Evolutionary conservation across 1,140 invertebrate genomes (phyloP), one percentile per base, ranked within the genome.

Genomic region (Pachypeltis micranthus): DNA sequence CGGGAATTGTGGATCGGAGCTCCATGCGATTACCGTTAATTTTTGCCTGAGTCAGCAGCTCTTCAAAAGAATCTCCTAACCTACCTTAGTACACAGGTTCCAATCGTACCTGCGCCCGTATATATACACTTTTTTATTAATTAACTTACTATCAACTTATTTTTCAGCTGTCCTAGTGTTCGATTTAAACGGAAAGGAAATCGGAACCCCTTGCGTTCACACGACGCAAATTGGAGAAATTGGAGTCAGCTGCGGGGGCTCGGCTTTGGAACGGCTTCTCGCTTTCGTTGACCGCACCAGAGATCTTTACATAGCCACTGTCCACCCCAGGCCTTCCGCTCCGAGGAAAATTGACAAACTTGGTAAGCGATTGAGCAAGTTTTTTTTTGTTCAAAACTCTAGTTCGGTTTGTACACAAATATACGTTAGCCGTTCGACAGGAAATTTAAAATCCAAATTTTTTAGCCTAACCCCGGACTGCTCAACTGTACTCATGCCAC

Each of bases 201-300:
- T 91, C 73, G 81, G 81, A 21, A 82, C 82, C 67, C 79, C 72
- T 77, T 79, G 77, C 64, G 71, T 61, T 74, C 79, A 68, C 83
- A 83, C 69, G 23, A 76, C 81, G 68, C 82, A 85, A 12, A 80
- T 92, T 1, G 78, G 82, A 21, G 82, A 85, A 69, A 75, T 95
- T 34, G 83, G 84, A 2, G 72, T 96, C 26, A 90, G 91, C 74
- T 86, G 93, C 75, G 83, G 84, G 68, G 89, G 89, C 2, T 74
- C 80, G 2, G 60, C 83, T 0, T 78, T 73, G 67, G 86, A 90
- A 68, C 76, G 89, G 62, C 81, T 84, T 66, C 71, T 93, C 26
- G 88, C 89, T 0, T 77, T 94, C 55, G 79, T 94, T 26, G 92
- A 96, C 74, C 80, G 79, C 67, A 92, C 91, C 72, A 79, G 83